Percentiles rank a stretch among this genome's conserved stretches.
These are phyloP conservation scores for Porites australiensis DNA, from an alignment of 64 coral and sea anemone species.

Conservation along the genomic window DNA sequence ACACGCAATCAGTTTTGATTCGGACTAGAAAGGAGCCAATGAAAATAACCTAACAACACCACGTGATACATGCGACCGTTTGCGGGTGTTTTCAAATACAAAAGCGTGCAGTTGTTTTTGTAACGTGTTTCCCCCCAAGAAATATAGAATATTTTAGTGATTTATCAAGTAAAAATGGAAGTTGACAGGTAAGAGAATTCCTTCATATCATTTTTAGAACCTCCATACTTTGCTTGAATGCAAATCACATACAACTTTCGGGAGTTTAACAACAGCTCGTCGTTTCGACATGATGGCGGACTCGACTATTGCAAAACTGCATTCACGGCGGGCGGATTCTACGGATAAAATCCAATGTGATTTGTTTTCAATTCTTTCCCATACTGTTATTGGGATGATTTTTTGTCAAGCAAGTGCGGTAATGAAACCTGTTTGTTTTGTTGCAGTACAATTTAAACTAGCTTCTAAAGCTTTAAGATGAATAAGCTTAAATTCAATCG, in stretches of 20 bases:
- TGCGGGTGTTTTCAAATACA: conserved; percentile 64
- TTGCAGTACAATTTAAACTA: too few relatives aligned
- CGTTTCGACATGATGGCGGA: not conserved
- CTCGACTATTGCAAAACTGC: too few relatives aligned
- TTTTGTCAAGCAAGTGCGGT: too few relatives aligned
- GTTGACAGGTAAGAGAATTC: conserved; percentile 57
- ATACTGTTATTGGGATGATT: too few relatives aligned
- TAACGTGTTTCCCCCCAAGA: not conserved
- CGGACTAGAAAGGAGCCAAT: not conserved
- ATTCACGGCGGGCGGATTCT: too few relatives aligned
- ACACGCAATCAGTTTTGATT: not conserved
- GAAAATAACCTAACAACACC: not conserved
- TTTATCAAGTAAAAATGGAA: conserved; percentile 45
- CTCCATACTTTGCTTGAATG: too few relatives aligned
- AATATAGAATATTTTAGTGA: not conserved
- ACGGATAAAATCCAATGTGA: too few relatives aligned
- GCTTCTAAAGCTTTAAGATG: too few relatives aligned
- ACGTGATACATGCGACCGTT: conserved; percentile 66
- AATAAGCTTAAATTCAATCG: too few relatives aligned
- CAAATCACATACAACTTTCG: too few relatives aligned
- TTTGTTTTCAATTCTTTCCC: too few relatives aligned
- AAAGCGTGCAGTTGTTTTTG: not conserved
- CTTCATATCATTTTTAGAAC: not conserved
- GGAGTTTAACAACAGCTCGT: not conserved
- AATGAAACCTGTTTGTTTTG: too few relatives aligned